Base-by-base conservation (phyloP, 2,797 vertebrate genomes). In the Rhabdomys pumilio region DNA sequence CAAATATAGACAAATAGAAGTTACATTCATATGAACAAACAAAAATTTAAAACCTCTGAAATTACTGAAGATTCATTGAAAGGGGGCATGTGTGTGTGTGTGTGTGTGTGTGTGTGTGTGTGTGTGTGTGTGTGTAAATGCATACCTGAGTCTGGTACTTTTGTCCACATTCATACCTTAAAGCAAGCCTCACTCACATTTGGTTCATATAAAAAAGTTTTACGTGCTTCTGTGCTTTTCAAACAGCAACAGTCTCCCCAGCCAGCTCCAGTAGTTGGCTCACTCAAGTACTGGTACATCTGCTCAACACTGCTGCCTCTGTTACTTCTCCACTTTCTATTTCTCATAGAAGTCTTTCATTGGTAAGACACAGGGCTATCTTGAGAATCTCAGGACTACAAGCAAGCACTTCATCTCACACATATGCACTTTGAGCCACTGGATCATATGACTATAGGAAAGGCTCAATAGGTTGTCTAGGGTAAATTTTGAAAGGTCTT, bases 121-220 rank as follows among this genome's bases (percentile, higher is more conserved):
- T 34, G 14, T 34, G 11, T 22, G 19, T 34, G 38, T 29, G 41
- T 63, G 3, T 12, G 11, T 47, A 84, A 20, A 38, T n/a, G 6
- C 20, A 24, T 24, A 10, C n/a, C n/a, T 72, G n/a, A 38, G 34
- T 34, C n/a, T 0, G 2, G n/a, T 55, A 55, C 24, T 72, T 41
- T 65, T 72, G 50, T 57, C 41, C 22, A 2, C 34, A 41, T 73
- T 55, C 2, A 14, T 57, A 41, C n/a, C 22, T 29, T 53, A 86
- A 94, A 5, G 11, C 2, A 69, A 19, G 1, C 17, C 59, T 87
- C 15, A 69, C 17, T 87, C 15, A 69, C 17, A 80, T 91, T 17
- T 63, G 72, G 91, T 87, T 95, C 47, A 88, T 34, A 61, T 89
- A 55, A 79, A n/a, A 94, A 73, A 29, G 50, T 47, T 55, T 3